These are phyloP conservation scores for Temnothorax nylanderi DNA, from an alignment of 1,140 invertebrate species.

Conservation along the genomic window DNA sequence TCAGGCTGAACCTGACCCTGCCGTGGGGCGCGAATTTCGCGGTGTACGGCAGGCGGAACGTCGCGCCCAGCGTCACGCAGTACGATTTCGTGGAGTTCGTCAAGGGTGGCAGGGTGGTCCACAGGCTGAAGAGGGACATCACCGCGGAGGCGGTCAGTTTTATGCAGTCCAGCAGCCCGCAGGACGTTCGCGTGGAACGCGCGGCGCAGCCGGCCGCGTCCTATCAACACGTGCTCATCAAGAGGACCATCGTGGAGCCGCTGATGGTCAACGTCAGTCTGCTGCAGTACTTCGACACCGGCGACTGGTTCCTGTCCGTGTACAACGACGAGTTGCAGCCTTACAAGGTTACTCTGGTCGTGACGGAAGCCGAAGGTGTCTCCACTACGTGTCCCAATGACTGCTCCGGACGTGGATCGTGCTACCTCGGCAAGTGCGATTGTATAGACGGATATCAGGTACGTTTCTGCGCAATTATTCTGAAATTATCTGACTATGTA, in stretches of 20 bases:
- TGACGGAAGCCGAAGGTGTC: conserved; percentile 94
- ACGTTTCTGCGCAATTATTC: conserved; percentile 82
- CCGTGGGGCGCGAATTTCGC: conserved; percentile 97
- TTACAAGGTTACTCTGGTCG: conserved; percentile 92
- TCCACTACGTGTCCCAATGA: conserved; percentile 97
- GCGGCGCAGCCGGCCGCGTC: conserved; percentile 24
- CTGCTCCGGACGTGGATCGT: conserved; percentile 97
- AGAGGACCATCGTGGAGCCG: conserved; percentile 87
- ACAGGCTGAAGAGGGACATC: conserved; percentile 87
- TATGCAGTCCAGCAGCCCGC: conserved; percentile 76
- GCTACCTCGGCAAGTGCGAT: conserved; percentile 97
- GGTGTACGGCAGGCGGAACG: conserved; percentile 96
- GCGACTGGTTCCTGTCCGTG: conserved; percentile 97
- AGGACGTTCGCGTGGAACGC: conserved; percentile 60
- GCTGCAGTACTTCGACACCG: conserved; percentile 95
- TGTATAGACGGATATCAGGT: conserved; percentile 98
- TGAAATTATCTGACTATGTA: neutral
- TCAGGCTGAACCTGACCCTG: conserved; percentile 95
- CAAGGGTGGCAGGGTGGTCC: conserved; percentile 92
- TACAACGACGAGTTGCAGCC: conserved; percentile 97
- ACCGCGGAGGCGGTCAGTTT: conserved; percentile 82
- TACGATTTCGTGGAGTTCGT: conserved; percentile 98
- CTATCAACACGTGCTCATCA: conserved; percentile 81
- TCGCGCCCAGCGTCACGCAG: conserved; percentile 96
- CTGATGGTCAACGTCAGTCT: conserved; percentile 94